Evolutionary conservation across 30 jellyfish, hydroid and myxozoan genomes (phyloP), one percentile per base, ranked within the genome.

Genomic region (Clytia hemisphaerica): DNA sequence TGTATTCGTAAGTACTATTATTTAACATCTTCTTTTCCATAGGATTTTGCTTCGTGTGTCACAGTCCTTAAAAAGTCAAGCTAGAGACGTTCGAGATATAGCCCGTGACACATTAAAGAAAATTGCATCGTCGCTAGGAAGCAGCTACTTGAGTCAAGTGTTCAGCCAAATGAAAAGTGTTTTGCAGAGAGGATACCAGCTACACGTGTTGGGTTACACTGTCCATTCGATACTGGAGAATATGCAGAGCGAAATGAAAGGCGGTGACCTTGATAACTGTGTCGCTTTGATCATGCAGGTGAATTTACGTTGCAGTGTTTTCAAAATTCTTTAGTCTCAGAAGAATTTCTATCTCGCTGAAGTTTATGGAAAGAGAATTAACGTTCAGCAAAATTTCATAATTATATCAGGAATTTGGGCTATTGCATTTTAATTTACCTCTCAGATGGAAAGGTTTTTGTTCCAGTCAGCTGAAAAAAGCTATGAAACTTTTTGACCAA

Each of bases 51-150:
- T 89, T 49, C 75, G 94, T 30, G 95, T 89, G 26, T 89, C 95
- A 16, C 88, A 89, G 64, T 54, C 98, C 2, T 61, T 89, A 35
- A 83, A 77, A 33, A 89, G 98, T 72, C 77, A 93, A 28, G 98
- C 98, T 16, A 75, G 98, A 36, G 98, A 89, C 44, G 98, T 89
- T n/a, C 72, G 98, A 34, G 98, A 89, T 29, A 64, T 85, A 4
- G 98, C 98, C 18, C 57, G 98, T 40, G 94, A 78, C 0, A 89
- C 98, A 3, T 71, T 89, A 14, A 81, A 71, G 36, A 71, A 82
- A 21, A 76, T 89, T 33, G 75, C 93, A n/a, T 40, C 80, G 2
- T 82, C 98, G 1, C 95, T 89, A 45, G 95, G 98, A 14, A 92
- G 93, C 10, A 65, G 63, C 40, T 89, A 82, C 61, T 82, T 89